These are phyloP conservation scores for Corydoras maculifer DNA, from an alignment of 2,113 vertebrate genomes.

Conservation along the genomic window DNA sequence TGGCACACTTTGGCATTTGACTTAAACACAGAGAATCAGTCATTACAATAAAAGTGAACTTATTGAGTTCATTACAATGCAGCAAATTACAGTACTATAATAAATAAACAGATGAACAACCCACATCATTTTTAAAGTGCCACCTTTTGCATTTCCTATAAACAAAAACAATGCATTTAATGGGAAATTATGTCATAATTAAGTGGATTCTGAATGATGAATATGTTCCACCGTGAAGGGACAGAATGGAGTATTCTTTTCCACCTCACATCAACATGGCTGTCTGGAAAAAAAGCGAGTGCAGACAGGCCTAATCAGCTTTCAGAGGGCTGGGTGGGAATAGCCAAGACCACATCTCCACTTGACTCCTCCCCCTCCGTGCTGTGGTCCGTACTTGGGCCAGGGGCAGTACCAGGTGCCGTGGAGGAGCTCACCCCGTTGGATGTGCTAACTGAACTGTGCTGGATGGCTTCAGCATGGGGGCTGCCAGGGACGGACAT, in stretches of 20 bases:
- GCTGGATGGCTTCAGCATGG: conserved; percentile 89
- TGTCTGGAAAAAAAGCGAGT: conserved; percentile 52
- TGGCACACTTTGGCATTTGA: conserved; percentile 86
- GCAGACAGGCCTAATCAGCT: conserved; percentile 74
- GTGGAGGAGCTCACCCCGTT: conserved; percentile 89
- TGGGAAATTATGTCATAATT: conserved; percentile 48
- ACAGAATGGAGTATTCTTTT: conserved; percentile 30
- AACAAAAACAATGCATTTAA: conserved; percentile 64
- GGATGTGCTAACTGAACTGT: conserved; percentile 96
- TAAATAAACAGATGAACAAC: conserved; percentile 61
- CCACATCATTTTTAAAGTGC: conserved; percentile 70
- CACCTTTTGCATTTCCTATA: conserved; percentile 60
- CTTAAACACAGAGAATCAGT: conserved; percentile 50
- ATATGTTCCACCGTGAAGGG: conserved; percentile 41
- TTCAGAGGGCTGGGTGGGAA: conserved; percentile 79
- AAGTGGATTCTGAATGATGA: conserved; percentile 49
- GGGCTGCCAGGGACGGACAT: conserved; percentile 90
- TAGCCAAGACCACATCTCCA: conserved; percentile 65
- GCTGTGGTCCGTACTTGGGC: conserved; percentile 82
- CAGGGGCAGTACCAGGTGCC: conserved; percentile 67
- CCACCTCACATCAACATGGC: conserved; percentile 63
- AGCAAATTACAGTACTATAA: conserved; percentile 51
- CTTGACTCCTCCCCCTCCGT: conserved; percentile 76
- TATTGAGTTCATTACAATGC: conserved; percentile 36
- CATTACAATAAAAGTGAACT: conserved; percentile 26